Evolutionary conservation across 2,113 vertebrate species (phyloP).

Genomic region (Rhinoderma darwinii): DNA sequence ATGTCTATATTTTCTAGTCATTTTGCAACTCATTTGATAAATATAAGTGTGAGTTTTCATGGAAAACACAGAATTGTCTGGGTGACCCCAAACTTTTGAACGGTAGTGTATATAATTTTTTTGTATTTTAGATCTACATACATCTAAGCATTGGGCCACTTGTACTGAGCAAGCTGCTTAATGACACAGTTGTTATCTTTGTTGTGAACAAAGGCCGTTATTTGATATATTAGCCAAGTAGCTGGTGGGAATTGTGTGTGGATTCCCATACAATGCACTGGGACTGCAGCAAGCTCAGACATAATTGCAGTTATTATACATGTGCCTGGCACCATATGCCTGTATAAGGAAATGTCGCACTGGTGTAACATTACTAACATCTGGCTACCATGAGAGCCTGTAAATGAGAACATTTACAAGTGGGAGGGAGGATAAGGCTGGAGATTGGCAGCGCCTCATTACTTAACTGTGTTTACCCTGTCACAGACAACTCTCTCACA

Average conservation of each 20-base stretch:
- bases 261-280: conserved; percentile 14
- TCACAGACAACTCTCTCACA: conserved; percentile 19
- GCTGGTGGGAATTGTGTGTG: conserved; percentile 31
- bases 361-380: conserved; percentile 36
- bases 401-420: conserved; percentile 8
- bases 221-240: conserved; percentile 34
- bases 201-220: not conserved
- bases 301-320: conserved; percentile 46
- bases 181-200: not conserved
- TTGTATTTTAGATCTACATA: too few relatives aligned
- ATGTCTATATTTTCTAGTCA: too few relatives aligned
- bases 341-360: conserved; percentile 27
- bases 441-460: conserved; percentile 9
- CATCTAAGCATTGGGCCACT: not conserved
- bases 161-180: not conserved
- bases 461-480: conserved; percentile 15
- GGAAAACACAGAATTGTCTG: too few relatives aligned
- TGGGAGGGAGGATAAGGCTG: conserved; percentile 12
- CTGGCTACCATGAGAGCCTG: conserved; percentile 19
- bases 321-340: conserved; percentile 21
- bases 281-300: conserved; percentile 16
- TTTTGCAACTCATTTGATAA: too few relatives aligned
- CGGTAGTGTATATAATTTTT: too few relatives aligned
- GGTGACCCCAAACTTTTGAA: too few relatives aligned
- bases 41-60: too few relatives aligned